These are phyloP conservation scores for Pteropus alecto DNA, from an alignment of 2,113 vertebrate genomes.

Conservation along the genomic window DNA sequence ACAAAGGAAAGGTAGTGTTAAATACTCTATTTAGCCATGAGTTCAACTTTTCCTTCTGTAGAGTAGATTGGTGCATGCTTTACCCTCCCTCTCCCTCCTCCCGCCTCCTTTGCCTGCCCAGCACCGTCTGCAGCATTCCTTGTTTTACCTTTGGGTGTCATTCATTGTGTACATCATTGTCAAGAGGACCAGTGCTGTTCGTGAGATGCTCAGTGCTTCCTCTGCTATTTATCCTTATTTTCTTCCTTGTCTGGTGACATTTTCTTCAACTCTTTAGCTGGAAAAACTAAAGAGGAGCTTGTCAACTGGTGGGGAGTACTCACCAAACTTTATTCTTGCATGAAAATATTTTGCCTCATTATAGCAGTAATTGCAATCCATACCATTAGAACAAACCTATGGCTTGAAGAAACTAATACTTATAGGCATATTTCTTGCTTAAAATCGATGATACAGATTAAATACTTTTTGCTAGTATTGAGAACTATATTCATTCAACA, in stretches of 20 bases:
- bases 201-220: background rate
- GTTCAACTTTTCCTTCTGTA: background rate
- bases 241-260: background rate
- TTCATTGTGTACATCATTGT: background rate
- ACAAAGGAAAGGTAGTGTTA: background rate
- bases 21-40: background rate
- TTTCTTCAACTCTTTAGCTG: background rate
- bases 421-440: background rate
- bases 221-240: background rate
- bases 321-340: background rate
- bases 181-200: background rate
- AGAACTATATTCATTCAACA: background rate
- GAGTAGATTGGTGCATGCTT: background rate
- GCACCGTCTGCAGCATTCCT: background rate
- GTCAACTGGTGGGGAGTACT: background rate
- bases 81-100: too few species aligned
- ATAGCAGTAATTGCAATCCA: background rate
- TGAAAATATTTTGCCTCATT: background rate
- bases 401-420: background rate
- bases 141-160: background rate
- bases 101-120: background rate
- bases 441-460: background rate
- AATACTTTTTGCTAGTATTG: background rate
- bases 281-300: background rate
- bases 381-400: background rate